phyloP scores from a whole-genome alignment of 2,888 invertebrate species.

The Sisyra terminalis region DNA sequence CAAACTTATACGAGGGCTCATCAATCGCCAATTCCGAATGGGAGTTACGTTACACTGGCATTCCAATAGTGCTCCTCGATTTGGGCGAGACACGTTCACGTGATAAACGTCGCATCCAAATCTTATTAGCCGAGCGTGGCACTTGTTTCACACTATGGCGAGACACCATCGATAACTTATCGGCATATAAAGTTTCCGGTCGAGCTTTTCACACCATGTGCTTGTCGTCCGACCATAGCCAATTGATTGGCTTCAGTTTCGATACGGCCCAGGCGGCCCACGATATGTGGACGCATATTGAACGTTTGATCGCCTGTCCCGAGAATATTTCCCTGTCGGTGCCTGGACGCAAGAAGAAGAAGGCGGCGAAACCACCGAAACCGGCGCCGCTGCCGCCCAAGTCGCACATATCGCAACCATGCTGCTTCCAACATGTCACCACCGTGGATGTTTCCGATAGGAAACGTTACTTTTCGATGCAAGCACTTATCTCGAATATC shows the following conservation, averaged over 20 bases:
- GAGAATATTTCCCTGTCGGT: constrained; percentile 60
- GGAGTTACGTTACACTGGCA: constrained; percentile 60
- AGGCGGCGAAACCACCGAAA: constrained; percentile 34
- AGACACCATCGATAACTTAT: constrained; percentile 64
- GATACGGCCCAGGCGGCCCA: constrained; percentile 56
- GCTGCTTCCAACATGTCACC: constrained; percentile 71
- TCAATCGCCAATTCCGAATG: constrained; percentile 39
- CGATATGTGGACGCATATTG: constrained; percentile 51
- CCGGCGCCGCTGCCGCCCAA: constrained; percentile 51
- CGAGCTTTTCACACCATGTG: constrained; percentile 71
- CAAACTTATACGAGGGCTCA: constrained; percentile 49
- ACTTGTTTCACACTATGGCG: constrained; percentile 70
- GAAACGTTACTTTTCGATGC: constrained; percentile 47
- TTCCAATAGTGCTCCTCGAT: constrained; percentile 62
- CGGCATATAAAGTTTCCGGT: constrained; percentile 52
- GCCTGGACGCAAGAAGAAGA: constrained; percentile 43
- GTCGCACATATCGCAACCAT: constrained; percentile 68
- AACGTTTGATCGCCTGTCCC: constrained; percentile 54
- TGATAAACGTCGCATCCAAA: constrained; percentile 46
- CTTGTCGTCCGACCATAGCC: constrained; percentile 57
- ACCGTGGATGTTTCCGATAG: constrained; percentile 53
- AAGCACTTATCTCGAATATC: constrained; percentile 36
- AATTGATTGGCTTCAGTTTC: constrained; percentile 63
- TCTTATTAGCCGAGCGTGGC: constrained; percentile 51
- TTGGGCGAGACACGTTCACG: constrained; percentile 56